Percentiles rank a stretch among this genome's conserved stretches.
Conservation (phyloP, 2,113 vertebrate species). For the Aptenodytes forsteri region DNA sequence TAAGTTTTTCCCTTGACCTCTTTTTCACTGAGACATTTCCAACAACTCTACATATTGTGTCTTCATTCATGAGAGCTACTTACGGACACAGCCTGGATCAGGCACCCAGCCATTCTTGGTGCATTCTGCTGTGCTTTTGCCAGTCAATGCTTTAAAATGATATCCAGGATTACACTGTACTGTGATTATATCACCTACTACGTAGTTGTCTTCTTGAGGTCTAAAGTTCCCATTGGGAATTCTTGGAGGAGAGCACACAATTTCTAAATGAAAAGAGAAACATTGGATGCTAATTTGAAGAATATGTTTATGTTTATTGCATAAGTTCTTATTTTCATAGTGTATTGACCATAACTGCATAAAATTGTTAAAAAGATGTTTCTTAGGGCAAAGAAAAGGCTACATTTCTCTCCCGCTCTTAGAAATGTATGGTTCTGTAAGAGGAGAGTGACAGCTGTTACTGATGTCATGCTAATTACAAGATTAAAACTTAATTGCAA, state of each 20-base stretch:
- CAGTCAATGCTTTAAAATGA: neutral
- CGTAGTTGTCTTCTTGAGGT: constrained; percentile 5
- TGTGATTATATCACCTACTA: neutral
- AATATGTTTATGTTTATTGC: neutral
- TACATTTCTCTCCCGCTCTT: neutral
- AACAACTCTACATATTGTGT: neutral
- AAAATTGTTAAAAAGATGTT: neutral
- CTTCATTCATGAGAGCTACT: neutral
- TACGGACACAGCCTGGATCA: constrained; percentile 60
- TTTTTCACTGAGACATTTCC: neutral
- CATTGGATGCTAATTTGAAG: neutral
- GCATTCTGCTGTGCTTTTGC: neutral
- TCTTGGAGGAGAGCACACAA: constrained; percentile 35
- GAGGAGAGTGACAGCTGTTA: neutral
- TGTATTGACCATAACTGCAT: neutral
- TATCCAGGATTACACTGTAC: constrained; percentile 1
- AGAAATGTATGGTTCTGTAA: neutral
- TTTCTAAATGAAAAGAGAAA: constrained; percentile 39
- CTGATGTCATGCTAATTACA: neutral
- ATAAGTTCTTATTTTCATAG: neutral
- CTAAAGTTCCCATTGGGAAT: constrained; percentile 20
- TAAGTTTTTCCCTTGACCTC: neutral
- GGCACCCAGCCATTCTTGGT: constrained; percentile 61
- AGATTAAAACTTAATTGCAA: neutral
- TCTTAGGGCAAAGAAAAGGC: neutral